These are phyloP conservation scores for Perca fluviatilis DNA, from an alignment of 2,113 vertebrate species.

Conservation along the genomic window DNA sequence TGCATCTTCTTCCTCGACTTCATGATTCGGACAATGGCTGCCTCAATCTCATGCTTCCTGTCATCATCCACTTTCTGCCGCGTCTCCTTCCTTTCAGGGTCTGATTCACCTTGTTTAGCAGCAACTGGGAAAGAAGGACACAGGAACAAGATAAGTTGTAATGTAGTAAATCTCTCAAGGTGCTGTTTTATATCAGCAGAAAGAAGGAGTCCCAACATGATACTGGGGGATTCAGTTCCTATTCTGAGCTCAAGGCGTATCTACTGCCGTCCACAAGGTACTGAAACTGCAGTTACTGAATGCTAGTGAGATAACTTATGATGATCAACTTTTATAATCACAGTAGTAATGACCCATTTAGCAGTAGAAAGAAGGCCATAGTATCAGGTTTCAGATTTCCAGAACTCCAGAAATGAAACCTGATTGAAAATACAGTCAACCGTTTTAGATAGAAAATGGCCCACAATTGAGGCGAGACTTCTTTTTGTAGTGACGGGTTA, in stretches of 20 bases:
- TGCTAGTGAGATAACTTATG: not conserved
- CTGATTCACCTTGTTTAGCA: slow-evolving; percentile 98
- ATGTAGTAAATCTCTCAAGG: not conserved
- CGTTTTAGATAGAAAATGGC: not conserved
- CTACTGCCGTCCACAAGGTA: not conserved
- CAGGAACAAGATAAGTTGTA: not conserved
- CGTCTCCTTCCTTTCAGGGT: slow-evolving; percentile 98
- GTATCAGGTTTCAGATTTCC: not conserved
- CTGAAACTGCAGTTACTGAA: not conserved
- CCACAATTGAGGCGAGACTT: not conserved
- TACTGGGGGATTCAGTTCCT: not conserved
- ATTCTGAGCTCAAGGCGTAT: not conserved
- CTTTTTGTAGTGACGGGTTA: not conserved
- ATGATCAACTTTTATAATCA: not conserved
- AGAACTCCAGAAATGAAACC: not conserved
- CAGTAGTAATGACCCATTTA: not conserved
- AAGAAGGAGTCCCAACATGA: not conserved
- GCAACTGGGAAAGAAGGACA: slow-evolving; percentile 87
- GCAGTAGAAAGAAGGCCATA: not conserved
- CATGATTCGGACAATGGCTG: slow-evolving; percentile 98
- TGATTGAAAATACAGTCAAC: not conserved
- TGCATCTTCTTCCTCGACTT: slow-evolving; percentile 99
- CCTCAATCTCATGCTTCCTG: slow-evolving; percentile 98
- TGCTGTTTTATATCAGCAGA: not conserved
- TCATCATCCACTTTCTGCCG: slow-evolving; percentile 99